Percentiles rank a stretch among this genome's conserved stretches.
Conservation (phyloP, 1,140 invertebrate species). For the Chironomus striatipennis region DNA sequence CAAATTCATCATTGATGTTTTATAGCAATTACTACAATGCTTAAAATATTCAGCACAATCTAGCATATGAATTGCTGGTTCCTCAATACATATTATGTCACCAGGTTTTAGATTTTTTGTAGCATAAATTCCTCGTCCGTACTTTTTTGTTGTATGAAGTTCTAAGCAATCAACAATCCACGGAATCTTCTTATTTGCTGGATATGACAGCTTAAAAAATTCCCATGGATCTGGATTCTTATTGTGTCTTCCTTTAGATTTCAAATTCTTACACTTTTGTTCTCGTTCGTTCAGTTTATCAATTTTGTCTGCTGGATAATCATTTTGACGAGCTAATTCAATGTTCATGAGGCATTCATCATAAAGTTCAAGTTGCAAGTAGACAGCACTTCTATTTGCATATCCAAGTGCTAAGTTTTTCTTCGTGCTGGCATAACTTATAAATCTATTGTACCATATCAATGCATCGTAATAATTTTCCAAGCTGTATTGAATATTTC, state of each 20-base stretch:
- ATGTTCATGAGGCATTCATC: background rate
- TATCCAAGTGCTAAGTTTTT: background rate
- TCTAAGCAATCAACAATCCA: constrained; percentile 51
- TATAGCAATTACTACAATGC: constrained; percentile 72
- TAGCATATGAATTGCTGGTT: constrained; percentile 34
- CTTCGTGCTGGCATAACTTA: background rate
- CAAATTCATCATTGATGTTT: constrained; percentile 49
- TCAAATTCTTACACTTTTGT: background rate
- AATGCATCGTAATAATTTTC: background rate
- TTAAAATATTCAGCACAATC: constrained; percentile 36
- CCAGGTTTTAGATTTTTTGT: constrained; percentile 56
- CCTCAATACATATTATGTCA: constrained; percentile 68
- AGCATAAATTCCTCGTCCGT: constrained; percentile 57
- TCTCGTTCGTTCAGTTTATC: background rate
- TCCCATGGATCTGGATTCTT: background rate
- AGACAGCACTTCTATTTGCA: background rate
- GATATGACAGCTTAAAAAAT: constrained; percentile 37
- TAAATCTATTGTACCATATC: background rate
- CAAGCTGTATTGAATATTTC: too few species aligned
- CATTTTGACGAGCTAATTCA: background rate
- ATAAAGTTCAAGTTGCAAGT: background rate
- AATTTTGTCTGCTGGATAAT: background rate
- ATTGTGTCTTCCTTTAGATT: background rate
- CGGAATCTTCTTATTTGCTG: constrained; percentile 43
- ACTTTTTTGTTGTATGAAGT: constrained; percentile 46